Evolutionary conservation across 2,113 vertebrate species (phyloP).

Genomic region (Gallinago paraguaiae): DNA sequence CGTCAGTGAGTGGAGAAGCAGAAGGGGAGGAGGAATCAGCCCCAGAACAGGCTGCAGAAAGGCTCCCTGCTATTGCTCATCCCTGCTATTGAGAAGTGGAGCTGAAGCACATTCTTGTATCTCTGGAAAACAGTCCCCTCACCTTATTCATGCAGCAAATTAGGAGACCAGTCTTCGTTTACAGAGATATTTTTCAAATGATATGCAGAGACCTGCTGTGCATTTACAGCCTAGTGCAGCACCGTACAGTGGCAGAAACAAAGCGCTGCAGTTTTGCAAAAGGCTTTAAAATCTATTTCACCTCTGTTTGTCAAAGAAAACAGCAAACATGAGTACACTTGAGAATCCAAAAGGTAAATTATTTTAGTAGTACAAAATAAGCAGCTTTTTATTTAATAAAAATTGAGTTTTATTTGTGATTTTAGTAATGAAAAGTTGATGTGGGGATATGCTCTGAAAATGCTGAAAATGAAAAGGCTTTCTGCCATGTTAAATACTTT

Average conservation of each 20-base stretch:
- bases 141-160: neutral
- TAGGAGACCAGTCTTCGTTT: fast-evolving
- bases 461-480: neutral
- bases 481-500: neutral
- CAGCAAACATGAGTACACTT: neutral
- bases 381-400: neutral
- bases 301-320: neutral
- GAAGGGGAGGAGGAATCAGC: neutral
- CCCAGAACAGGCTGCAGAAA: fast-evolving
- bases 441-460: neutral
- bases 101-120: fast-evolving
- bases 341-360: neutral
- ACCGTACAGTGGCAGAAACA: neutral
- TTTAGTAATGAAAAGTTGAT: neutral
- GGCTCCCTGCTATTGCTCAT: fast-evolving
- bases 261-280: neutral
- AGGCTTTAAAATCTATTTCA: neutral
- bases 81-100: fast-evolving
- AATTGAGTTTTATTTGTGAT: neutral
- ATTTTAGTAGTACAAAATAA: neutral
- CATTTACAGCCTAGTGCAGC: neutral
- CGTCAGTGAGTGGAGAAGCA: neutral
- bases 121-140: neutral
- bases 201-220: fast-evolving
- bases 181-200: fast-evolving